These are phyloP conservation scores for Apostichopus leukothele DNA, from an alignment of 53 echinoderm and acorn worm genomes.

Conservation along the genomic window DNA sequence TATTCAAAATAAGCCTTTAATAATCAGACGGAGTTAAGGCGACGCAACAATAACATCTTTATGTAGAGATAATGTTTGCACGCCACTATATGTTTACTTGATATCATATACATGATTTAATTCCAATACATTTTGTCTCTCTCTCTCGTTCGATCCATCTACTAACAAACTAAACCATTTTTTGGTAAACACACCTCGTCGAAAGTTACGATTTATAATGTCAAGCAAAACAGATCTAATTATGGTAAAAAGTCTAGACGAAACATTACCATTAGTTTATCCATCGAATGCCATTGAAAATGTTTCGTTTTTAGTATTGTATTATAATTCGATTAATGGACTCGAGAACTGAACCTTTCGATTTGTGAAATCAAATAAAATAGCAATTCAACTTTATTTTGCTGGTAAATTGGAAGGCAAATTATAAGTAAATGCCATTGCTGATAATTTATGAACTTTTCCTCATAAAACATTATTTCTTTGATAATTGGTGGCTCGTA, in stretches of 20 bases:
- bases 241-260: not conserved
- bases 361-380: constrained; percentile 12
- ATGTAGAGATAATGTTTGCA: too few species aligned
- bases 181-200: not conserved
- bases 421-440: constrained; percentile 1
- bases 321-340: constrained; percentile 2
- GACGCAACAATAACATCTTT: too few species aligned
- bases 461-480: not conserved
- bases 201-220: not conserved
- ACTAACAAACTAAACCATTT: not conserved
- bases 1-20: too few species aligned
- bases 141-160: too few species aligned
- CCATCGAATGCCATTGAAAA: not conserved
- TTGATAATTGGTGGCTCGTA: not conserved
- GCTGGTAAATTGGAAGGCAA: not conserved
- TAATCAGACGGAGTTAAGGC: too few species aligned
- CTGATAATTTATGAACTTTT: not conserved
- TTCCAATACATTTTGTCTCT: too few species aligned
- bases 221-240: not conserved
- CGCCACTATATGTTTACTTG: too few species aligned
- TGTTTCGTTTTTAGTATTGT: not conserved
- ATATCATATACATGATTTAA: too few species aligned
- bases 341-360: not conserved
- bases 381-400: not conserved
- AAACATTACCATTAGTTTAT: not conserved